These are phyloP conservation scores for Caenorhabditis japonica DNA, from an alignment of 2,888 invertebrate species.

Conservation along the genomic window DNA sequence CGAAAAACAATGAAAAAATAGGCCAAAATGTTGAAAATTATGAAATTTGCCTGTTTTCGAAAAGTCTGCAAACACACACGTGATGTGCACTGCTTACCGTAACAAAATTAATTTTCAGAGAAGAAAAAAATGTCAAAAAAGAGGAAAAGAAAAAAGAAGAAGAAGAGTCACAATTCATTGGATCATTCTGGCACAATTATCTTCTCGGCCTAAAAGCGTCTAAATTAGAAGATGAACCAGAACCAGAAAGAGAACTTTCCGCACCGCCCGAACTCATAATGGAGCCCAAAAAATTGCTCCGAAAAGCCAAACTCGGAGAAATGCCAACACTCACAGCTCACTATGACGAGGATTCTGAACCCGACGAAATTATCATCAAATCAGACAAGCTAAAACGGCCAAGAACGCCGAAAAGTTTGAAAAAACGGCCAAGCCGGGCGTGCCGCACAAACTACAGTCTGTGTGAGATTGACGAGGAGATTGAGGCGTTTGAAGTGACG, in stretches of 20 bases:
- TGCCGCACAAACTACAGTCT: constrained; percentile 1
- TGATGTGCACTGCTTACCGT: too few species aligned
- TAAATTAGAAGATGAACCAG: background rate
- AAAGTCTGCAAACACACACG: too few species aligned
- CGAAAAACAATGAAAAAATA: too few species aligned
- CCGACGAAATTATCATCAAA: too few species aligned
- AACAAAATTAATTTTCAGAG: too few species aligned
- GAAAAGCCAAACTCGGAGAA: too few species aligned
- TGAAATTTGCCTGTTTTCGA: too few species aligned
- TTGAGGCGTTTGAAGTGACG: background rate
- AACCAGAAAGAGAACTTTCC: constrained; percentile 2
- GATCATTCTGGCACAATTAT: background rate
- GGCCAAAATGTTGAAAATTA: too few species aligned
- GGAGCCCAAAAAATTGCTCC: too few species aligned
- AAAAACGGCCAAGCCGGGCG: background rate
- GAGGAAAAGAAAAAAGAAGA: too few species aligned
- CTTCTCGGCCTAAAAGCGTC: background rate
- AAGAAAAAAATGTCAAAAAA: too few species aligned
- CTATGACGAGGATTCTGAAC: background rate
- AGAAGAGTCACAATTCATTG: background rate
- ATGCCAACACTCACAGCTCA: background rate
- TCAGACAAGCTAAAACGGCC: background rate
- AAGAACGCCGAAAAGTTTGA: background rate
- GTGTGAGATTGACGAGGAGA: constrained; percentile 6
- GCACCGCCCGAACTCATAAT: background rate